phyloP scores from a whole-genome alignment of 2,113 vertebrate genomes.

The Thamnaconus septentrionalis region DNA sequence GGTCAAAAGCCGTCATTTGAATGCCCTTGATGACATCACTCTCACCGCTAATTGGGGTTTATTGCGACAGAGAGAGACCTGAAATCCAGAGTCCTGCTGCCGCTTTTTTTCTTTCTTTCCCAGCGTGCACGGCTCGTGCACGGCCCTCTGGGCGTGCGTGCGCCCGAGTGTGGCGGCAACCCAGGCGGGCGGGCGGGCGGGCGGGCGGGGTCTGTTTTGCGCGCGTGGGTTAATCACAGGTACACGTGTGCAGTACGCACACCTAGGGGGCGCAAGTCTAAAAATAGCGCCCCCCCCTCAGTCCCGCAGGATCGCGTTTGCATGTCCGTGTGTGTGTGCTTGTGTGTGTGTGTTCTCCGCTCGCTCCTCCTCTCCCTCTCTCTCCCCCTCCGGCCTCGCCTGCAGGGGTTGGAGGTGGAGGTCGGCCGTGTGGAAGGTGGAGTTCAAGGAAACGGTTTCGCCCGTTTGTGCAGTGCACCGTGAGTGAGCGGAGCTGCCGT shows the following conservation, averaged over 20 bases:
- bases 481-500: too few species aligned
- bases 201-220: too few species aligned
- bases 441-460: background rate
- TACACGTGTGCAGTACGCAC: slow-evolving; percentile 54
- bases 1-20: slow-evolving; percentile 18
- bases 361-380: slow-evolving; percentile 32
- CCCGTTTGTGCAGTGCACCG: background rate
- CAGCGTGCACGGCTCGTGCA: slow-evolving; percentile 24
- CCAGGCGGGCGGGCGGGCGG: slow-evolving; percentile 10
- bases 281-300: slow-evolving; percentile 61
- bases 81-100: background rate
- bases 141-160: background rate
- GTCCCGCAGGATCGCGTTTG: too few species aligned
- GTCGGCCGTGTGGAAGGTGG: slow-evolving; percentile 1
- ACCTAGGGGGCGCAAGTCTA: slow-evolving; percentile 56
- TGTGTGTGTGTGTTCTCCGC: too few species aligned
- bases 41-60: too few species aligned
- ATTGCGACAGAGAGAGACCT: background rate
- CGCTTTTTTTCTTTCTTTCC: background rate
- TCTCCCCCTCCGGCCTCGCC: slow-evolving; percentile 40
- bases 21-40: too few species aligned
- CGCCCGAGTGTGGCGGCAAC: slow-evolving; percentile 29
- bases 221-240: slow-evolving; percentile 60
- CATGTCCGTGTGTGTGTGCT: slow-evolving; percentile 42
- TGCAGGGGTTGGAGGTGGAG: slow-evolving; percentile 30